A percentile compares a stretch with the other conserved stretches of the same genome.
phyloP scores from a whole-genome alignment of 2,888 invertebrate genomes.

The Amitus sp. region DNA sequence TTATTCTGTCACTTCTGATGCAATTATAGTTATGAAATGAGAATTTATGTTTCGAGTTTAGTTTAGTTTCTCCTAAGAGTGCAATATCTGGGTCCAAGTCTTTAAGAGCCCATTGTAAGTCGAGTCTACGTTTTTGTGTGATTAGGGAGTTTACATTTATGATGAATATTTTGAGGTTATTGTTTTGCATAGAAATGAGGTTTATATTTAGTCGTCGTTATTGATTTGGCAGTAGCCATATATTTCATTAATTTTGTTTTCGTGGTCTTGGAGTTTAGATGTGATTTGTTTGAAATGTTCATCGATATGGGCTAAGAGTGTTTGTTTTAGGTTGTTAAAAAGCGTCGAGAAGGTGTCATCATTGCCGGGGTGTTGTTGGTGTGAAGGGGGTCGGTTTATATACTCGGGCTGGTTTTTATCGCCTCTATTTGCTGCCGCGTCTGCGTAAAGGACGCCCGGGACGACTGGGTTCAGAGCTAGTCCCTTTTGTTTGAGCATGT shows the following conservation, averaged over 20 bases:
- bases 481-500: too few species aligned
- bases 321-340: too few species aligned
- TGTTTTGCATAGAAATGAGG: not conserved
- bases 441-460: too few species aligned
- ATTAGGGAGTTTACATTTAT: not conserved
- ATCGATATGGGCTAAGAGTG: too few species aligned
- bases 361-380: too few species aligned
- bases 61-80: slow-evolving; percentile 4
- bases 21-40: slow-evolving; percentile 1
- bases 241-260: not conserved
- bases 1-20: slow-evolving; percentile 3
- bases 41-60: not conserved
- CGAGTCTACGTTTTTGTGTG: not conserved
- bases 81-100: not conserved
- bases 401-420: too few species aligned
- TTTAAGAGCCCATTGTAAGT: not conserved
- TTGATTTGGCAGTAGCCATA: not conserved
- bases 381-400: too few species aligned
- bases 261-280: not conserved
- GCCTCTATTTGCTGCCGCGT: too few species aligned
- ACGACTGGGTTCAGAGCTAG: too few species aligned
- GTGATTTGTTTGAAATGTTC: not conserved
- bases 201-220: not conserved
- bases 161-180: not conserved
- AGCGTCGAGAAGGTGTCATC: too few species aligned